Evolutionary conservation across 2,888 invertebrate genomes (phyloP).

Genomic region (Hololepta plana): DNA sequence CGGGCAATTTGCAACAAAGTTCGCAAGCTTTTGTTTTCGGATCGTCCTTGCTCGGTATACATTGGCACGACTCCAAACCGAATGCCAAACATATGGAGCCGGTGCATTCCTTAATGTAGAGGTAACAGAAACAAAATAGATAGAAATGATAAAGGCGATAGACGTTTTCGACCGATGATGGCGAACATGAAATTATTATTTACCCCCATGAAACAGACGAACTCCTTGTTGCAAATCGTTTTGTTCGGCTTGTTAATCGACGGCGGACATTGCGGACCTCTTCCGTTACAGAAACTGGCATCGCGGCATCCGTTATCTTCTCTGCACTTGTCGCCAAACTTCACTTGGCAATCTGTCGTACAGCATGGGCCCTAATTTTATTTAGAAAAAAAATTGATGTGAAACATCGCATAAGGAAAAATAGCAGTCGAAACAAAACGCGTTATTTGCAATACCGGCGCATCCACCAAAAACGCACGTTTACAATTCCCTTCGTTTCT

Average conservation of each 20-base stretch:
- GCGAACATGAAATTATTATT: slow-evolving; percentile 23
- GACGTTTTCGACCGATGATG: not conserved
- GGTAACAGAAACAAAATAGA: not conserved
- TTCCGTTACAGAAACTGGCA: slow-evolving; percentile 81
- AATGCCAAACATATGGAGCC: slow-evolving; percentile 96
- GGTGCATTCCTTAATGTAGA: slow-evolving; percentile 61
- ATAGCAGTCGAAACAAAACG: too few relatives aligned
- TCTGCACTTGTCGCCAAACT: slow-evolving; percentile 75
- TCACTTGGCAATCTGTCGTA: slow-evolving; percentile 65
- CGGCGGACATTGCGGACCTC: slow-evolving; percentile 77
- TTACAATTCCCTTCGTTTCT: not conserved
- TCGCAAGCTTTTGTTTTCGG: slow-evolving; percentile 77
- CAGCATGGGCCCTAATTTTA: slow-evolving; percentile 82
- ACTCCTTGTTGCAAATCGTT: slow-evolving; percentile 91
- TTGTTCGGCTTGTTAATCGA: slow-evolving; percentile 86
- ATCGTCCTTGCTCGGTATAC: slow-evolving; percentile 62
- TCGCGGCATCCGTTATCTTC: slow-evolving; percentile 89
- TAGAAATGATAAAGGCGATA: not conserved
- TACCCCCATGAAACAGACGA: slow-evolving; percentile 93
- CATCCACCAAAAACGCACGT: too few relatives aligned
- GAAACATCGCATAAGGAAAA: too few relatives aligned
- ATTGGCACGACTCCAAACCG: slow-evolving; percentile 90
- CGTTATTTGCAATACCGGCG: too few relatives aligned
- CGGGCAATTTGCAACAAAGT: slow-evolving; percentile 77
- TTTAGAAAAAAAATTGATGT: too few relatives aligned